Evolutionary conservation across 2,113 vertebrate species (phyloP).

Genomic region (Leptodactylus fuscus): DNA sequence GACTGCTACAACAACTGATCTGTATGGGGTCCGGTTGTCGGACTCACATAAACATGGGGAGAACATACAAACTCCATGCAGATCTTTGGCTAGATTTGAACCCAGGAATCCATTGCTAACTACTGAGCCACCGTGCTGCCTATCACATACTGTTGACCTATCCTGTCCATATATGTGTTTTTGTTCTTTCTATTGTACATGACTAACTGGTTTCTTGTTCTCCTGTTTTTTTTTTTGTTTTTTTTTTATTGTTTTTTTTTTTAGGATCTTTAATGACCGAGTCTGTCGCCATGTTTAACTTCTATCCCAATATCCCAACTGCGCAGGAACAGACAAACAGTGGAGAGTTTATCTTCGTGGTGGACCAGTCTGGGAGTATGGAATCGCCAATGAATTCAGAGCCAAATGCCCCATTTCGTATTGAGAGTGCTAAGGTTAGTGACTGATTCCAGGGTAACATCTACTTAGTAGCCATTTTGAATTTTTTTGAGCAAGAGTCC

Average conservation of each 20-base stretch:
- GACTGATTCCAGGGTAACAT: neutral
- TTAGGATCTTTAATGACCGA: slow-evolving; percentile 80
- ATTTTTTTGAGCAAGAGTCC: neutral
- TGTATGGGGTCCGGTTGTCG: too few relatives aligned
- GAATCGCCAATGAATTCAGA: neutral
- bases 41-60: too few relatives aligned
- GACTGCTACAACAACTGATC: too few relatives aligned
- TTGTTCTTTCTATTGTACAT: neutral
- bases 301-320: slow-evolving; percentile 80
- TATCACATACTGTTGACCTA: too few relatives aligned
- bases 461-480: neutral
- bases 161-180: too few relatives aligned
- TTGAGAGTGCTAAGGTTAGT: slow-evolving; percentile 78
- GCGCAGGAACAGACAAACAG: slow-evolving; percentile 56
- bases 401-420: slow-evolving; percentile 61
- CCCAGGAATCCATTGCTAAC: too few relatives aligned
- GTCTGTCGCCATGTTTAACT: slow-evolving; percentile 79
- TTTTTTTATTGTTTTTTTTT: neutral
- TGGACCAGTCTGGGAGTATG: slow-evolving; percentile 86
- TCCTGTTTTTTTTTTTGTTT: neutral
- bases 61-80: too few relatives aligned
- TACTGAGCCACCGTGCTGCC: too few relatives aligned
- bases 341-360: slow-evolving; percentile 84
- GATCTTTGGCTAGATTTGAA: too few relatives aligned
- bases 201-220: neutral